Percentiles rank a stretch among this genome's conserved stretches.
Conservation (phyloP, 2,888 invertebrate genomes). For the Amphipoea oculea region DNA sequence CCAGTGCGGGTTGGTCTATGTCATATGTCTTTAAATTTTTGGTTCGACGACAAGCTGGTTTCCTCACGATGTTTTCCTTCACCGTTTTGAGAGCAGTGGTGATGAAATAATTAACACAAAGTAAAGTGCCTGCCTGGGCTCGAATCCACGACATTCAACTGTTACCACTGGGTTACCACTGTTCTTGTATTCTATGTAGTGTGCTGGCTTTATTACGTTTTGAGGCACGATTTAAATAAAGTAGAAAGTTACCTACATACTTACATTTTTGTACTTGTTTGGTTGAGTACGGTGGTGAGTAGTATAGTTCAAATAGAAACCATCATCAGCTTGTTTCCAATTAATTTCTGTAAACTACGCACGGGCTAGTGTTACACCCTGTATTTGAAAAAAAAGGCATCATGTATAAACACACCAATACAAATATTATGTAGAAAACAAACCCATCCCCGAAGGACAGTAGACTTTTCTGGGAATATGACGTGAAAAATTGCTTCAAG, state of each 20-base stretch:
- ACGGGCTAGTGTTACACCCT: too few relatives aligned
- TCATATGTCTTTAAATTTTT: background rate
- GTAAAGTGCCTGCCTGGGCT: too few relatives aligned
- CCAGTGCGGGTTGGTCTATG: background rate
- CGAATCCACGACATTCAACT: too few relatives aligned
- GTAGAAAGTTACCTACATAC: background rate
- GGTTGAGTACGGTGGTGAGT: too few relatives aligned
- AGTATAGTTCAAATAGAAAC: too few relatives aligned
- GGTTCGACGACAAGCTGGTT: background rate
- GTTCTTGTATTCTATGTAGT: too few relatives aligned
- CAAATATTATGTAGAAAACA: slow-evolving; percentile 9
- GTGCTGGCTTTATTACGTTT: background rate
- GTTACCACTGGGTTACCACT: too few relatives aligned
- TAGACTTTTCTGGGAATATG: background rate
- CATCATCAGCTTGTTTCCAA: too few relatives aligned
- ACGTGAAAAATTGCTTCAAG: slow-evolving; percentile 32
- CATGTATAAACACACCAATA: slow-evolving; percentile 13
- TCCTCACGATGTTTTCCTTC: background rate
- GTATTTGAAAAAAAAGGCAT: background rate
- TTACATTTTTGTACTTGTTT: background rate
- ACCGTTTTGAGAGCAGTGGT: background rate
- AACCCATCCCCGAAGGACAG: background rate
- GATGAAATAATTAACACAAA: background rate
- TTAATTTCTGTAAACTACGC: too few relatives aligned
- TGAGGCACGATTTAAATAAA: too few relatives aligned